A percentile compares a stretch with the other conserved stretches of the same genome.
These are phyloP conservation scores for Pantherophis vulpinus DNA, from an alignment of 2,797 vertebrate species.

Conservation along the genomic window DNA sequence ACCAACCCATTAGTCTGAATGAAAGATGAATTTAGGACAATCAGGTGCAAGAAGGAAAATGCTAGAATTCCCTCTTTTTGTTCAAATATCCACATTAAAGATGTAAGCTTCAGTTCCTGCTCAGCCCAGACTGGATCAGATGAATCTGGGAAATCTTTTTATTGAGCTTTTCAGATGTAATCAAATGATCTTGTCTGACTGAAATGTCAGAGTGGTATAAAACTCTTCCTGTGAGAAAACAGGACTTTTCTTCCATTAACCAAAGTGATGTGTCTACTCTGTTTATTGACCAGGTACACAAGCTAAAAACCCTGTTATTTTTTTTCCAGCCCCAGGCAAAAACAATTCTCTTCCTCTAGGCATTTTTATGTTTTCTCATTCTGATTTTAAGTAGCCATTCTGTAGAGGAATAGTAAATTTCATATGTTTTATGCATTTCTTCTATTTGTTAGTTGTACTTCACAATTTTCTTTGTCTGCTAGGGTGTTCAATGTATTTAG, in stretches of 20 bases:
- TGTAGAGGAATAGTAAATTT: not conserved
- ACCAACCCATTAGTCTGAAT: not conserved
- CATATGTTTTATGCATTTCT: not conserved
- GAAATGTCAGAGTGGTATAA: slow-evolving; percentile 17
- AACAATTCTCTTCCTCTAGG: not conserved
- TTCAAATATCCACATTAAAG: not conserved
- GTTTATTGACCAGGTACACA: not conserved
- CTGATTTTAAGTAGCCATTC: not conserved
- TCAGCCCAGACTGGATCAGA: not conserved
- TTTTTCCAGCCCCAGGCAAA: not conserved
- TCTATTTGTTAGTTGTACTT: not conserved
- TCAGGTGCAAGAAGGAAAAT: not conserved
- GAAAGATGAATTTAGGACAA: not conserved
- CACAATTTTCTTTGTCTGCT: not conserved
- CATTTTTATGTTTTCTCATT: not conserved
- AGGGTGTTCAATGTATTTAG: not conserved
- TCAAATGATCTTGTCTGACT: slow-evolving; percentile 7
- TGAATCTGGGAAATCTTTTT: not conserved
- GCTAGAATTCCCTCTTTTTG: not conserved
- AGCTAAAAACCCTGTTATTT: not conserved
- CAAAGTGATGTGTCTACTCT: not conserved
- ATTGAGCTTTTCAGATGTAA: not conserved
- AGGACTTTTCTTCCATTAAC: not conserved
- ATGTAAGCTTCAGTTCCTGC: not conserved
- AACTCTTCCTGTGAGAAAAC: not conserved